Base-by-base conservation (phyloP, 1,140 invertebrate species). In the Drosophila sp. region DNA sequence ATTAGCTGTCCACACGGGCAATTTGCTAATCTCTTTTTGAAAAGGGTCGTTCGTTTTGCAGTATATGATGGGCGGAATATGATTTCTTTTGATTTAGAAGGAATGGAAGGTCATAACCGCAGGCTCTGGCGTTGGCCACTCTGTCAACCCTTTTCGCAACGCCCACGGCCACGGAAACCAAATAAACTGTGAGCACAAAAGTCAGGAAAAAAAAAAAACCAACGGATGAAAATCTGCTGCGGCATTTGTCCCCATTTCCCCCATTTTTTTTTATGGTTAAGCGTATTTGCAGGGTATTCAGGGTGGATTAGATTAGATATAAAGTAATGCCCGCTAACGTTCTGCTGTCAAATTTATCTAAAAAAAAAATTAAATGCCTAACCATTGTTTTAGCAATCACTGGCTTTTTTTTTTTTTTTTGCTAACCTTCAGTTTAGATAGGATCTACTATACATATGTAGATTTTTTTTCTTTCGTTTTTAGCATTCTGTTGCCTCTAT, bases 111-210 rank as follows among this genome's bases (percentile, higher is more conserved):
- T 50, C 56, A 63, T 25, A 47, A 11, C 60, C 29, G 40, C n/a
- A 47, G 60, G 33, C 8, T 38, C 57, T 38, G 23, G 60, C 60
- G 69, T 70, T 72, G 58, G 72, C 72, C 82, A 86, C 72, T 86
- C 79, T 86, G 82, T 86, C 82, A 86, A 81, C 82, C 81, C 82
- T 82, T 74, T 65, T 38, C 33, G 65, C 70, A 65, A 76, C 50
- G 66, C 63, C 60, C 61, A 44, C 23, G 35, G 69, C 75, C 73
- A 56, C 69, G 70, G 54, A 77, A 84, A 60, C 77, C 71, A 80
- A 87, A 68, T 66, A 65, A 72, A 72, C 69, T 64, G 60, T 56
- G 66, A 72, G 60, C 69, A 60, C 40, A 69, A 30, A 64, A 73
- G 60, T 66, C 44, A 54, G 32, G 38, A 55, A 47, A 54, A 57